A percentile compares a stretch with the other conserved stretches of the same genome.
Evolutionary conservation across 2,113 vertebrate species (phyloP).

Genomic region (Oophaga pumilio): DNA sequence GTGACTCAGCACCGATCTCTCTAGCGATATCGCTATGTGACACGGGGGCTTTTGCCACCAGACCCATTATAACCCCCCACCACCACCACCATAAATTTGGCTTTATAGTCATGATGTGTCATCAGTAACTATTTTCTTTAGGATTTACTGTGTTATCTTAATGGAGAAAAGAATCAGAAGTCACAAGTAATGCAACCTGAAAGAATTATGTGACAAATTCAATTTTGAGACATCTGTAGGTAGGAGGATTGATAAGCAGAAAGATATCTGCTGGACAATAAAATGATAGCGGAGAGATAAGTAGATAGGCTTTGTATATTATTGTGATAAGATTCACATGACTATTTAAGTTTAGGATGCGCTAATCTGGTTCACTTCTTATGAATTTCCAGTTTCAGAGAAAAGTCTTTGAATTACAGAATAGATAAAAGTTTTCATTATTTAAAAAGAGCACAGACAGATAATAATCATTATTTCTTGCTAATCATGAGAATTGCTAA

Average conservation of each 20-base stretch:
- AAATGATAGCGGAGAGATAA: not conserved
- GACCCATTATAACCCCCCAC: too few relatives aligned
- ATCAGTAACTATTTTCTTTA: too few relatives aligned
- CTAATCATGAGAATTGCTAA: slow-evolving; percentile 42
- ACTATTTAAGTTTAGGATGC: slow-evolving; percentile 1
- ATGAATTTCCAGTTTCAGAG: slow-evolving; percentile 11
- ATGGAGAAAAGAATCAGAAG: not conserved
- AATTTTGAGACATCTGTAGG: not conserved
- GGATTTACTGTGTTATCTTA: not conserved
- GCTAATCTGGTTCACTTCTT: slow-evolving; percentile 7
- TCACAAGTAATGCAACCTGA: not conserved
- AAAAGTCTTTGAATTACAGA: slow-evolving; percentile 17
- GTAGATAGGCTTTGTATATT: not conserved
- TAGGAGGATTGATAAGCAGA: not conserved
- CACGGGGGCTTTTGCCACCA: too few relatives aligned
- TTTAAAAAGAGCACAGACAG: slow-evolving; percentile 26
- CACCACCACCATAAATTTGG: too few relatives aligned
- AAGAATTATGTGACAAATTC: not conserved
- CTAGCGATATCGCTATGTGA: too few relatives aligned
- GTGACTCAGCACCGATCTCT: too few relatives aligned
- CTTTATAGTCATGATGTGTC: too few relatives aligned
- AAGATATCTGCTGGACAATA: not conserved
- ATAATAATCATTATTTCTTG: slow-evolving; percentile 35
- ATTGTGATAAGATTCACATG: slow-evolving; percentile 16
- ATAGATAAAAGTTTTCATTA: slow-evolving; percentile 39